These are phyloP conservation scores for Sisyra terminalis DNA, from an alignment of 2,888 invertebrate genomes.

Conservation along the genomic window DNA sequence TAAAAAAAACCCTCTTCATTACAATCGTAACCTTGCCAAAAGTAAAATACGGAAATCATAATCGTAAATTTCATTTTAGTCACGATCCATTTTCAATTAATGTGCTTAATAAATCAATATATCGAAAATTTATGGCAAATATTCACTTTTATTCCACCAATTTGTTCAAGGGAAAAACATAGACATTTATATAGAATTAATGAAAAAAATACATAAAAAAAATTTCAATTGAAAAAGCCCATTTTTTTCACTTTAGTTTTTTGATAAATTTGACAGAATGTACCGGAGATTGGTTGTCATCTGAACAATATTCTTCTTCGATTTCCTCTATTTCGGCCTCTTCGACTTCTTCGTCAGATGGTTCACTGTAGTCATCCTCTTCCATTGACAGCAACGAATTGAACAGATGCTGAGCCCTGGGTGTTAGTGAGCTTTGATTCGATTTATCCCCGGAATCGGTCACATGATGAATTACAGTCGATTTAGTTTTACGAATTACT, in stretches of 20 bases:
- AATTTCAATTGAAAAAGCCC: no score
- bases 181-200: no score
- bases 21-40: no score
- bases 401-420: background rate
- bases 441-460: background rate
- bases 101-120: no score
- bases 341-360: background rate
- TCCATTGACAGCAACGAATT: constrained; percentile 1
- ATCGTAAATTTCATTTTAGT: no score
- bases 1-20: no score
- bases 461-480: background rate
- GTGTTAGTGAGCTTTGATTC: background rate
- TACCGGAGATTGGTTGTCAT: background rate
- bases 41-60: no score
- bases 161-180: no score
- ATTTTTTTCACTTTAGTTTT: background rate
- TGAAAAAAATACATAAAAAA: no score
- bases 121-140: no score
- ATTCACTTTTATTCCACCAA: no score
- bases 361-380: constrained; percentile 1
- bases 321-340: background rate
- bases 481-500: background rate
- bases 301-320: background rate
- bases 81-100: no score
- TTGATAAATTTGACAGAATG: background rate